These are phyloP conservation scores for Sibirionetta formosa DNA, from an alignment of 2,797 vertebrate species.

Conservation along the genomic window DNA sequence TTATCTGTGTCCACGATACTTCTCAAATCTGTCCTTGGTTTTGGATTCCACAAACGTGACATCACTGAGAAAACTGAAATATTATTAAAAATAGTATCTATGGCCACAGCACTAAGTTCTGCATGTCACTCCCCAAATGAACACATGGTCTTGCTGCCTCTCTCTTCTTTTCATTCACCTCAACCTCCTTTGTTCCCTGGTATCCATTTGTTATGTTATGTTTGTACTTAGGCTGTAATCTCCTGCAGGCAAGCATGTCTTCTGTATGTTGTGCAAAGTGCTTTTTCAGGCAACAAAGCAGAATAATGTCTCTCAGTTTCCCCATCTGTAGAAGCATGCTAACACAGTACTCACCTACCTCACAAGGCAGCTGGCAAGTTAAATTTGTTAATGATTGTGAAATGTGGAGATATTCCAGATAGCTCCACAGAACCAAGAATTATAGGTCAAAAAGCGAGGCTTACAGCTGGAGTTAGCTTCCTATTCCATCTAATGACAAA, in stretches of 20 bases:
- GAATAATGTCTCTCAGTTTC: background rate
- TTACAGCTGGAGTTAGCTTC: background rate
- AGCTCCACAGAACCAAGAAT: background rate
- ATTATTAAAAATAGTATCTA: background rate
- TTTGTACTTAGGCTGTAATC: slow-evolving; percentile 1
- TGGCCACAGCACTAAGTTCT: background rate
- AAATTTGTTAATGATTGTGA: background rate
- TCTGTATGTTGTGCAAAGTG: slow-evolving; percentile 8
- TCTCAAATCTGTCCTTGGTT: background rate
- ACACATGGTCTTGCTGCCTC: background rate
- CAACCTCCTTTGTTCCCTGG: background rate
- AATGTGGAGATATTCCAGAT: slow-evolving; percentile 10
- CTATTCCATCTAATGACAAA: background rate
- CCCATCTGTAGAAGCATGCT: background rate
- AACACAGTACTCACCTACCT: background rate
- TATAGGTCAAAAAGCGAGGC: slow-evolving; percentile 25
- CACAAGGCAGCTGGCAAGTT: background rate
- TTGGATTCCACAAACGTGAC: background rate
- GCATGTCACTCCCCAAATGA: background rate
- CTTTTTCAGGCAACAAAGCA: slow-evolving; percentile 50
- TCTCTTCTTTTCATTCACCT: background rate
- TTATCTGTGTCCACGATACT: background rate
- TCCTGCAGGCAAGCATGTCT: slow-evolving; percentile 13
- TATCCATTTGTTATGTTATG: slow-evolving; percentile 14
- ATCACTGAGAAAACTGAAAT: background rate